Percentiles rank a stretch among this genome's conserved stretches.
These are phyloP conservation scores for Chionoecetes opilio DNA, from an alignment of 1,140 invertebrate genomes.

Conservation along the genomic window DNA sequence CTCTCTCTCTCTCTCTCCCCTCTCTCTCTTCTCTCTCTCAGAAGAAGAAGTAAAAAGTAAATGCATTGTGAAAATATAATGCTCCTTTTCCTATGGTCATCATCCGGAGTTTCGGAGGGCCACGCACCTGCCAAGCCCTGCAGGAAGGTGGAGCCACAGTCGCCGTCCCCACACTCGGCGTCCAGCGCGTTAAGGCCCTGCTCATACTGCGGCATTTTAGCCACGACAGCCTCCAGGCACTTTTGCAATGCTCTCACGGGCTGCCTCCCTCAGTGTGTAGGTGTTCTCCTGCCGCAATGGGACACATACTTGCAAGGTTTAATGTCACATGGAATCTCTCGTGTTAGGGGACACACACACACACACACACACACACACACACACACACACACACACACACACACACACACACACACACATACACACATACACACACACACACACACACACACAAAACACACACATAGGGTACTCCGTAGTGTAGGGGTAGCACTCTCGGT, in stretches of 20 bases:
- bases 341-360: no score
- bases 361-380: no score
- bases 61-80: no score
- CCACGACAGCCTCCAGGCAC: slow-evolving; percentile 83
- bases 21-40: no score
- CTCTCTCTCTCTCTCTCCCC: slow-evolving; percentile 35
- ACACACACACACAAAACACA: slow-evolving; percentile 12
- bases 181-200: slow-evolving; percentile 89
- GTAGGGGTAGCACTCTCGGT: no score
- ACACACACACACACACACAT: slow-evolving; percentile 36
- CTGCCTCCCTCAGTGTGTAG: slow-evolving; percentile 31
- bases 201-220: slow-evolving; percentile 86
- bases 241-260: slow-evolving; percentile 82
- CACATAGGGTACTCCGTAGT: no score
- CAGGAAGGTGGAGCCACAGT: slow-evolving; percentile 90
- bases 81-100: no score
- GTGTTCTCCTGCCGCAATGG: not conserved
- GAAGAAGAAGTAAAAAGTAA: no score
- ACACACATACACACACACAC: slow-evolving; percentile 38
- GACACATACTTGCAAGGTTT: no score
- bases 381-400: no score
- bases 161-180: slow-evolving; percentile 91
- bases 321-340: no score
- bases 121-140: slow-evolving; percentile 87
- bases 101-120: no score